Evolutionary conservation across 2,888 invertebrate genomes (phyloP), one percentile per base, ranked within the genome.

Genomic region (Patella pellucida): DNA sequence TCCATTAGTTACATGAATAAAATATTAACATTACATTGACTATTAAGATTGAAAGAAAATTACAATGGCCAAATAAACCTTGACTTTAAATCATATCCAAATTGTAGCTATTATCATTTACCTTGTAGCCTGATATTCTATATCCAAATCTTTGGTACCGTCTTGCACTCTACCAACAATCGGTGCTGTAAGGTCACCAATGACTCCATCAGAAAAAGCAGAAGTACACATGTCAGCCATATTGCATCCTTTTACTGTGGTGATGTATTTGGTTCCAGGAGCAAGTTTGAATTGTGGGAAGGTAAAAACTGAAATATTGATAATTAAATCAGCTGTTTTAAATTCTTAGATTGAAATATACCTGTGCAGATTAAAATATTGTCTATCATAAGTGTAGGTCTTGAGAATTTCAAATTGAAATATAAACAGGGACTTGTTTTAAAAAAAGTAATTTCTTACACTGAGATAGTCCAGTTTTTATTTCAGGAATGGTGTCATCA

Each of bases 221-320:
- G 79, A 71, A 15, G 80, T 78, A 79, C 84, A 85, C 31, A 82
- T 71, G 31, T 76, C 78, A 7, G 82, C 84, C 19, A 79, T 76
- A 74, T 85, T 85, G 80, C 85, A 85, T 0, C 82, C 85, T 14
- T 80, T 83, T 14, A 85, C 77, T 16, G 83, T 81, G 4, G 79
- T 76, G 73, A 62, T 19, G 23, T 62, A 62, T 62, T 14, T 62
- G 11, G 3, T 19, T 23, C 62, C 62, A 62, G 62, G 62, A 9
- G 1, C 23, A 23, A 62, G 19, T 12, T 62, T 62, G 4, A 14
- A 23, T 23, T 62, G 23, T 19, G 19, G 62, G 62, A 62, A 62
- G 19, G 62, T 62, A 62, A 23, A 62, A 62, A 19, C 62, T 62
- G 62, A 23, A 19, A 62, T 41, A 41, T 41, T 41, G 7, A 41